Percentiles rank a stretch among this genome's conserved stretches.
Conservation (phyloP, 2,888 invertebrate genomes). For the Aphrophora alni region DNA sequence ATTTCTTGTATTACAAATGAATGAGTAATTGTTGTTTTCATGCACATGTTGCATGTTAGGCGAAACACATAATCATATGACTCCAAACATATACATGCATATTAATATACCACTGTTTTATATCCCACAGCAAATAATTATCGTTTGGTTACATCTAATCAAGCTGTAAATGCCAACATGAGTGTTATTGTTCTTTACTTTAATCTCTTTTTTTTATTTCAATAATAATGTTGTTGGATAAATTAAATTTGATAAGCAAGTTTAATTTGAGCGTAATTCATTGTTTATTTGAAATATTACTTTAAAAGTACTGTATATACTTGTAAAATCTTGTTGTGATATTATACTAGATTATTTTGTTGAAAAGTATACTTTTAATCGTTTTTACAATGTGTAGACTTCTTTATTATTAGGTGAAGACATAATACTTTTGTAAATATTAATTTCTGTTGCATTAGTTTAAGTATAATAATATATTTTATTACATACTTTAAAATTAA, state of each 20-base stretch:
- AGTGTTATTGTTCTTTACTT: not conserved
- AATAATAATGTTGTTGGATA: not conserved
- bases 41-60: not conserved
- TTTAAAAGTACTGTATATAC: too few species aligned
- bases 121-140: not conserved
- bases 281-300: not conserved
- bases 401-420: too few species aligned
- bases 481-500: too few species aligned
- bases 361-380: too few species aligned
- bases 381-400: too few species aligned
- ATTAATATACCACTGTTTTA: not conserved
- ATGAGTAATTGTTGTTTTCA: not conserved
- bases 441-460: too few species aligned
- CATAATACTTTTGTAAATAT: too few species aligned
- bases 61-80: not conserved
- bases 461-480: too few species aligned
- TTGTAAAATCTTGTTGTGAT: too few species aligned
- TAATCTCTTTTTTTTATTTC: not conserved
- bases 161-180: not conserved
- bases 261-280: not conserved
- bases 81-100: not conserved
- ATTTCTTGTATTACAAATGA: not conserved
- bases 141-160: not conserved
- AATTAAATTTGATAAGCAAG: not conserved
- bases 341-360: too few species aligned